Evolutionary conservation across 2,888 invertebrate genomes (phyloP).

Genomic region (Halictus ligatus): DNA sequence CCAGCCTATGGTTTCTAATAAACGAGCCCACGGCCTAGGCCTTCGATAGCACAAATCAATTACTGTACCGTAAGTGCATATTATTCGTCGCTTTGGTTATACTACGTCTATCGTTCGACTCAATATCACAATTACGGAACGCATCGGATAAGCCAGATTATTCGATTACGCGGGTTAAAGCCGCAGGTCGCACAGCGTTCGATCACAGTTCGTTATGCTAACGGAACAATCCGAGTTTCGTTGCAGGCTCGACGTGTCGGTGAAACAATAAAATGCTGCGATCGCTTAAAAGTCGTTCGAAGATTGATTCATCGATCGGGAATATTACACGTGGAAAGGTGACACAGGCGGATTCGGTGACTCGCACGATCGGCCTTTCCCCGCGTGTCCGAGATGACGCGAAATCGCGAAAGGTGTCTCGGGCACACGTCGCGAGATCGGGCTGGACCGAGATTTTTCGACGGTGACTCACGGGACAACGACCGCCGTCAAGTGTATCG

Average conservation of each 20-base stretch:
- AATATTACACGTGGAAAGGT: neutral
- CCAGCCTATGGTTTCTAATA: neutral
- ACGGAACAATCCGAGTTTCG: too few species aligned
- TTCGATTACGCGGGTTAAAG: too few species aligned
- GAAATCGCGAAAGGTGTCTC: conserved; percentile 35
- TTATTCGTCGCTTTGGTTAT: too few species aligned
- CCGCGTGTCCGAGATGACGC: neutral
- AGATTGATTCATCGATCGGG: neutral
- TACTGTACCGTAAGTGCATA: too few species aligned
- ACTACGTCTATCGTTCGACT: too few species aligned
- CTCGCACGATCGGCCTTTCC: neutral
- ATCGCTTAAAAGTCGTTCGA: neutral
- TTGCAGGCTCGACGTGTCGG: too few species aligned
- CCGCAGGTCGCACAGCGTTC: neutral
- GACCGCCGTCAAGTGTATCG: conserved; percentile 61
- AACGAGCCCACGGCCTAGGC: neutral
- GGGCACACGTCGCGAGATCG: conserved; percentile 32
- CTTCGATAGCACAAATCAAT: neutral
- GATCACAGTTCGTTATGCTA: neutral
- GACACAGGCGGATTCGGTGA: conserved; percentile 10
- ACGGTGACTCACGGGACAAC: conserved; percentile 70
- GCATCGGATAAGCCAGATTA: too few species aligned
- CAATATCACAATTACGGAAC: too few species aligned
- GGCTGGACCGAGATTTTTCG: conserved; percentile 61
- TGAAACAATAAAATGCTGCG: neutral